Percentiles rank a stretch among this genome's conserved stretches.
phyloP scores from a whole-genome alignment of 2,113 vertebrate genomes.

The Peucedramus taeniatus region DNA sequence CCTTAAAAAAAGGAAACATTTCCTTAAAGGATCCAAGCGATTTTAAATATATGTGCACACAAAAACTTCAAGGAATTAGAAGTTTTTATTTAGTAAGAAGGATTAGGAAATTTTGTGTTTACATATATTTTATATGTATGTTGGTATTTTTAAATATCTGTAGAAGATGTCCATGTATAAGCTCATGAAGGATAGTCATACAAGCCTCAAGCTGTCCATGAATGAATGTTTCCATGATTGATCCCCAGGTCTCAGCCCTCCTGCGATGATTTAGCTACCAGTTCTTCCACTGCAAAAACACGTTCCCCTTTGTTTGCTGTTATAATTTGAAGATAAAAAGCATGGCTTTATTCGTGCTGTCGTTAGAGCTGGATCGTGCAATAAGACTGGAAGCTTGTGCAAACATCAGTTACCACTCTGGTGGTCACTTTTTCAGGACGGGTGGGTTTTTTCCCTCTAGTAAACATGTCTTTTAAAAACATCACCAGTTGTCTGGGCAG shows the following conservation, averaged over 20 bases:
- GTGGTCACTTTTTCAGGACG: not conserved
- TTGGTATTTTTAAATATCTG: not conserved
- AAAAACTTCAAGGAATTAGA: not conserved
- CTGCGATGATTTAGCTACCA: not conserved
- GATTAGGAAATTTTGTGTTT: not conserved
- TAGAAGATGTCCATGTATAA: not conserved
- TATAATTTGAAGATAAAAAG: not conserved
- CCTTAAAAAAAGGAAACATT: not conserved
- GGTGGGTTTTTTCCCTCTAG: not conserved
- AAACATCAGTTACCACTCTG: slow-evolving; percentile 26
- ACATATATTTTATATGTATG: not conserved
- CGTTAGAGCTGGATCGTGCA: not conserved
- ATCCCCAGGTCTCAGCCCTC: not conserved
- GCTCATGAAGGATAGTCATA: fast-evolving
- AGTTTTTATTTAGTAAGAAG: not conserved
- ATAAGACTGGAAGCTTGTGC: not conserved
- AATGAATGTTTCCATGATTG: not conserved
- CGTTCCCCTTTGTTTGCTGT: not conserved
- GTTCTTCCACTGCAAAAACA: not conserved
- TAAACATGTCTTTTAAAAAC: slow-evolving; percentile 19
- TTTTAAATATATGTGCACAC: not conserved
- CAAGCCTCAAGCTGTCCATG: not conserved
- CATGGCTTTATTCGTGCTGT: not conserved
- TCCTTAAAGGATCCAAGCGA: not conserved
- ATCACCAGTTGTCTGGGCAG: not conserved